phyloP scores from a whole-genome alignment of 2,888 invertebrate species.

The Aleiodes testaceus region DNA sequence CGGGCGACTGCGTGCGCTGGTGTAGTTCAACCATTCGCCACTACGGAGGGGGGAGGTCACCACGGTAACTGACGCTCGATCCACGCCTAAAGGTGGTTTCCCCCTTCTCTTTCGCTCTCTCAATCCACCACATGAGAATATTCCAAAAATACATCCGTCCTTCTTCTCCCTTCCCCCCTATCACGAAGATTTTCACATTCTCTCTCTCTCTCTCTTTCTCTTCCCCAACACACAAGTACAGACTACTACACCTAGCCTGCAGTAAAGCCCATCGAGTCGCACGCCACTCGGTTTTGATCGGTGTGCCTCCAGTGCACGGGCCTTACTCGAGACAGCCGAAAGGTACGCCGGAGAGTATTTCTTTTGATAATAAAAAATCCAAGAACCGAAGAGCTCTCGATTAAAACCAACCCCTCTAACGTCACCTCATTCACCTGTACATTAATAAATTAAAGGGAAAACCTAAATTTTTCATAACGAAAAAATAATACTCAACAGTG shows the following conservation, averaged over 20 bases:
- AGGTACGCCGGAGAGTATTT: slow-evolving; percentile 26
- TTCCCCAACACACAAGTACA: neutral
- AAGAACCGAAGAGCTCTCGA: neutral
- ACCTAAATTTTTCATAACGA: too few relatives aligned
- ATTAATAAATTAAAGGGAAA: neutral
- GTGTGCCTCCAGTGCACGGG: slow-evolving; percentile 24
- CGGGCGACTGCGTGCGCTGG: neutral
- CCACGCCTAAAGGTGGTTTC: slow-evolving; percentile 25
- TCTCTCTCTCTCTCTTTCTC: neutral
- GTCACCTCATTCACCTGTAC: neutral
- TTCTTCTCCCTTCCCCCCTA: neutral
- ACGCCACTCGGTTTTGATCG: slow-evolving; percentile 31
- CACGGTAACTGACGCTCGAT: slow-evolving; percentile 32
- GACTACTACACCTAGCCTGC: neutral
- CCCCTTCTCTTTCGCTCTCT: neutral
- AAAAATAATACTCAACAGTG: neutral
- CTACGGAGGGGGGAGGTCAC: neutral
- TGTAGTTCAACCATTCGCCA: neutral
- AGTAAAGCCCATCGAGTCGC: slow-evolving; percentile 6
- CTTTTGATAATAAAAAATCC: neutral
- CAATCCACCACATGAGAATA: neutral
- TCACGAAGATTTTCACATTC: neutral
- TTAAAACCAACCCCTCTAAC: slow-evolving; percentile 9
- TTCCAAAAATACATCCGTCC: neutral
- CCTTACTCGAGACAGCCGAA: slow-evolving; percentile 12